These are phyloP conservation scores for Prosapia bicincta DNA, from an alignment of 2,888 invertebrate species.

Conservation along the genomic window DNA sequence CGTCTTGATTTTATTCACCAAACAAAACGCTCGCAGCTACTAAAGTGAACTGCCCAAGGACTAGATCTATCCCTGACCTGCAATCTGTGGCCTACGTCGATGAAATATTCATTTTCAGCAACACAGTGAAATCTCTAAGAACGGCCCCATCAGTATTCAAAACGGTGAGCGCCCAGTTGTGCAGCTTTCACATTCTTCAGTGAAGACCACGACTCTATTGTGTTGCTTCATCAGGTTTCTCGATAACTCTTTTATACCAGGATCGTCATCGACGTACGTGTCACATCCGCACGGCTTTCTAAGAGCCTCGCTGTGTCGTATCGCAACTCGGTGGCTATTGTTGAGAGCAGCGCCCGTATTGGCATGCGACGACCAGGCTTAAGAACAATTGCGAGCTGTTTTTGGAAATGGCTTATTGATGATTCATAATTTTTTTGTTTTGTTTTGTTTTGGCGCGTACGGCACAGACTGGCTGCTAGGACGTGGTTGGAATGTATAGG, in stretches of 20 bases:
- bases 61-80: background rate
- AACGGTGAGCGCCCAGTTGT: background rate
- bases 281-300: background rate
- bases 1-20: too few species aligned
- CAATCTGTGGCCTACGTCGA: background rate
- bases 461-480: too few species aligned
- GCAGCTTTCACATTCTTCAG: background rate
- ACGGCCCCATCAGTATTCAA: background rate
- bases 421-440: too few species aligned
- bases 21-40: too few species aligned
- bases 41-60: too few species aligned
- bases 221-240: background rate
- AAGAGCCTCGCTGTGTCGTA: background rate
- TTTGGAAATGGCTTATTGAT: too few species aligned
- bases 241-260: constrained; percentile 1
- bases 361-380: too few species aligned
- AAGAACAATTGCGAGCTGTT: too few species aligned
- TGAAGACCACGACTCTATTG: background rate
- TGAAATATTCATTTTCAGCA: background rate
- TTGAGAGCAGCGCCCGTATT: too few species aligned
- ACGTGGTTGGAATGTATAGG: too few species aligned
- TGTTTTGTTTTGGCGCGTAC: too few species aligned
- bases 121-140: background rate
- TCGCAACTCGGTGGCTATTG: too few species aligned
- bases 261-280: background rate